Base-by-base conservation (phyloP, 2,113 vertebrate species). In the Pithys albifrons region DNA sequence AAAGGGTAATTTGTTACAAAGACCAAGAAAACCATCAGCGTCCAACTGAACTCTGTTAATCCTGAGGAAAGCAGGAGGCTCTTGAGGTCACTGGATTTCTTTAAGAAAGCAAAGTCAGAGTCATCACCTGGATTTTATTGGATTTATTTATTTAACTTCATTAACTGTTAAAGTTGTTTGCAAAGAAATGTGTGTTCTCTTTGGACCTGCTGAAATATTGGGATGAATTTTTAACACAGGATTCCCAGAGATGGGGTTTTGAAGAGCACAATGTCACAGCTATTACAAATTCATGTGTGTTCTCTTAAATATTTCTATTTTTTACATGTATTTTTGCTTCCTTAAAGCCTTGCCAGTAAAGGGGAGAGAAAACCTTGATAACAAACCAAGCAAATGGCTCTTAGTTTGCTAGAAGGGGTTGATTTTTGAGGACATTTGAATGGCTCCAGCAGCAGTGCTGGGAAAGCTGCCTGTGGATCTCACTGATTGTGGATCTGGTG, bases 1-100 rank as follows among this genome's bases (percentile, higher is more conserved):
- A 10, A 51, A 66, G 33, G 27, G 27, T 49, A 49, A 2, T 6
- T 13, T 72, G 84, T 96, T 93, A 55, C 72, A 90, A 80, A 95
- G 33, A 88, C 55, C 16, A 37, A 81, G 57, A 89, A 89, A 95
- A 59, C 19, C 23, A 74, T 64, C 35, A 70, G 9, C 75, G 92
- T 95, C 65, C 90, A 93, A 71, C 75, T 67, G 86, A 96, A 73
- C 84, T 84, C 87, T 80, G 14, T 57, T 93, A 79, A 88, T 27
- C 6, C 1, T 9, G 46, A 59, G n/a, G 61, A 78, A 79, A 85
- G 64, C 45, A 72, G 54, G 28, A 74, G 37, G 46, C 24, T 58
- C 70, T 71, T 35, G 35, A 75, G 81, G 35, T 51, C 61, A 52
- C 23, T 20, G 4, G 19, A 35, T 94, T 93, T 82, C 67, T 78